These are phyloP conservation scores for Melopsittacus undulatus DNA, from an alignment of 2,797 vertebrate genomes.

Conservation along the genomic window DNA sequence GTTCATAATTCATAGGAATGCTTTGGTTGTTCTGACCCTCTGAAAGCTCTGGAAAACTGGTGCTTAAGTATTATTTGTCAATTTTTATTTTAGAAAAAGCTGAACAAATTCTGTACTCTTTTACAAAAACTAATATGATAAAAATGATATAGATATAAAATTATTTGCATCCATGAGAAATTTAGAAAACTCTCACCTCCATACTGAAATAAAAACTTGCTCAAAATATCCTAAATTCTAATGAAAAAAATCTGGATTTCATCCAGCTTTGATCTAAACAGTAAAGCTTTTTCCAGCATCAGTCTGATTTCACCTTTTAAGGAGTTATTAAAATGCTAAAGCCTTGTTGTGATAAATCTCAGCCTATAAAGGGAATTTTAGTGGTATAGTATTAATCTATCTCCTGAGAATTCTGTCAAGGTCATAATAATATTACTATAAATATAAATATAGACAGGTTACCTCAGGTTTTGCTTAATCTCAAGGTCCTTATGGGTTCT, in stretches of 20 bases:
- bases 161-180: neutral
- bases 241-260: conserved; percentile 1
- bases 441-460: neutral
- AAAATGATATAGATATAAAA: neutral
- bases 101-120: neutral
- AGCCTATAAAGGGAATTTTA: conserved; percentile 6
- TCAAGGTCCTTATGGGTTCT: neutral
- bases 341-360: conserved; percentile 35
- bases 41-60: neutral
- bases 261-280: conserved; percentile 29
- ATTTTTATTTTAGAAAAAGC: neutral
- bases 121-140: neutral
- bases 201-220: neutral
- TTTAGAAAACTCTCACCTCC: neutral
- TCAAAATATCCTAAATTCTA: conserved; percentile 15
- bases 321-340: conserved; percentile 8
- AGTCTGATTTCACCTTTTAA: conserved; percentile 7
- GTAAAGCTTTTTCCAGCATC: neutral
- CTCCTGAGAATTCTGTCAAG: neutral
- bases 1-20: neutral
- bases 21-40: neutral
- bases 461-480: conserved; percentile 32
- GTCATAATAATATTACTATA: neutral
- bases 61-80: neutral
- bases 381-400: conserved; percentile 27